Conservation (phyloP, 2,113 vertebrate genomes). For the Cairina moschata region DNA sequence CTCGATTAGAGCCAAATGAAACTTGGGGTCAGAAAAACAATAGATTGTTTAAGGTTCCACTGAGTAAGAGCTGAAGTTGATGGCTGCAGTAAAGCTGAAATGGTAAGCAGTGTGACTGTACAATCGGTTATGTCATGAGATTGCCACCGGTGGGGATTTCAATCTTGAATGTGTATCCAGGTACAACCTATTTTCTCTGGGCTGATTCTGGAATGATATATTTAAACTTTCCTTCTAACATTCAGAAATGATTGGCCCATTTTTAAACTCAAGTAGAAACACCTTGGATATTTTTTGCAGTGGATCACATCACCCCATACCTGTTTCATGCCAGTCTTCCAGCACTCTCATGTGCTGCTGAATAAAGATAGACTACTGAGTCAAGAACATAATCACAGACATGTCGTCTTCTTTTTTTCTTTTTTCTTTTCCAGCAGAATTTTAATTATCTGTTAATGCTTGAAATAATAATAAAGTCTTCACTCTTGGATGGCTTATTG, state of each 20-base stretch:
- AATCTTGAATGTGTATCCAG: neutral
- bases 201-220: neutral
- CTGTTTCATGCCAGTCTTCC: neutral
- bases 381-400: neutral
- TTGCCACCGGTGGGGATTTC: neutral
- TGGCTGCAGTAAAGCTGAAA: neutral
- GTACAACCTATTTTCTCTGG: neutral
- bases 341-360: neutral
- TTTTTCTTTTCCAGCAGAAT: neutral
- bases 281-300: neutral
- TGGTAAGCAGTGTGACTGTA: neutral
- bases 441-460: neutral
- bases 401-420: neutral
- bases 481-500: neutral
- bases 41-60: neutral
- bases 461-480: neutral
- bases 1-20: neutral
- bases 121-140: neutral
- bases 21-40: neutral
- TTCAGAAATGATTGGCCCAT: neutral
- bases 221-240: neutral
- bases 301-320: accelerated
- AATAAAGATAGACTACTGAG: neutral
- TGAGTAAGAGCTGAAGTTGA: neutral
- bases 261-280: neutral